These are phyloP conservation scores for Zophobas atratus DNA, from an alignment of 1,140 invertebrate genomes.

Conservation along the genomic window DNA sequence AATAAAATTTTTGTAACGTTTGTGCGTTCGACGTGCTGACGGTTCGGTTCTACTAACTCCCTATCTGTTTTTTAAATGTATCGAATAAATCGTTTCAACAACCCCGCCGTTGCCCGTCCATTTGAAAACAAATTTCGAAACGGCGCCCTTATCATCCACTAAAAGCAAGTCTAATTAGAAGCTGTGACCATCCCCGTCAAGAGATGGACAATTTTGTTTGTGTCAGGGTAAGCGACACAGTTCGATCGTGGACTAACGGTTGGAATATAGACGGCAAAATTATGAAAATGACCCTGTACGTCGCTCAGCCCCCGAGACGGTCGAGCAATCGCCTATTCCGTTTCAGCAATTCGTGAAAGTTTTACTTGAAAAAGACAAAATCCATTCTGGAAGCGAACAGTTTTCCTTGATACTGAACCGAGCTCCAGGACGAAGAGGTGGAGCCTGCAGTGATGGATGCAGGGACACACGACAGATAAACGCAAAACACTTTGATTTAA, in stretches of 20 bases:
- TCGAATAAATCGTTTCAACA: too few species aligned
- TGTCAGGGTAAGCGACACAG: conserved; percentile 38
- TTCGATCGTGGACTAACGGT: conserved; percentile 48
- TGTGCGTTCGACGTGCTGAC: too few species aligned
- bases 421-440: conserved; percentile 54
- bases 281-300: conserved; percentile 45
- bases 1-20: too few species aligned
- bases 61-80: too few species aligned
- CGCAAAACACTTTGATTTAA: conserved; percentile 67
- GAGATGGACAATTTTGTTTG: conserved; percentile 49
- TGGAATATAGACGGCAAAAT: conserved; percentile 47
- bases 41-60: too few species aligned
- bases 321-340: conserved; percentile 41
- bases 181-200: conserved; percentile 25
- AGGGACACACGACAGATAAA: conserved; percentile 65
- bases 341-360: conserved; percentile 29
- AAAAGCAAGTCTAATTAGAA: conserved; percentile 30
- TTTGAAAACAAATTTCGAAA: not conserved
- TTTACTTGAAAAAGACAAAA: not conserved
- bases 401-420: conserved; percentile 23
- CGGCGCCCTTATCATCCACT: conserved; percentile 1
- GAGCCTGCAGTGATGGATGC: conserved; percentile 63
- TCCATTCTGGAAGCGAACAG: not conserved
- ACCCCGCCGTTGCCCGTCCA: too few species aligned
- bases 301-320: conserved; percentile 48